A percentile compares a stretch with the other conserved stretches of the same genome.
Evolutionary conservation across 1,140 invertebrate species (phyloP).

Genomic region (Zaprionus vittiger): DNA sequence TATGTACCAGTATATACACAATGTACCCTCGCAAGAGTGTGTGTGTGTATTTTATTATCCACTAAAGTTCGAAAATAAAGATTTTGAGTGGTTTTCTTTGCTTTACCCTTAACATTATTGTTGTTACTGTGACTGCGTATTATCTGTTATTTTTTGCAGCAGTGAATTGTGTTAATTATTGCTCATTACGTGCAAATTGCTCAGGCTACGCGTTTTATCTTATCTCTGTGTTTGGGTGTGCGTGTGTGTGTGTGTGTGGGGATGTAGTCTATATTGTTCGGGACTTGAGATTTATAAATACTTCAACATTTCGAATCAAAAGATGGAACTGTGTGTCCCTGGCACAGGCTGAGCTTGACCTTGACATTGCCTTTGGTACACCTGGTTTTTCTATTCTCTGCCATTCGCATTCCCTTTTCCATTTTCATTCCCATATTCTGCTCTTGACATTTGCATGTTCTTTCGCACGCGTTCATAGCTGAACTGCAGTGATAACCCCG

Average conservation of each 20-base stretch:
- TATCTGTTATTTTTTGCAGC: slow-evolving; percentile 34
- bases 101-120: slow-evolving; percentile 37
- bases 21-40: background rate
- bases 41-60: slow-evolving; percentile 28
- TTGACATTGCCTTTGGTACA: slow-evolving; percentile 69
- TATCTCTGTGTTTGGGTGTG: slow-evolving; percentile 35
- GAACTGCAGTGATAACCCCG: slow-evolving; percentile 63
- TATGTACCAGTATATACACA: background rate
- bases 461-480: slow-evolving; percentile 34
- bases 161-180: slow-evolving; percentile 59
- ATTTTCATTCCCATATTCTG: slow-evolving; percentile 13
- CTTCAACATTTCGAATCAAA: background rate
- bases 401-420: background rate
- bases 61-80: slow-evolving; percentile 30
- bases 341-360: slow-evolving; percentile 45
- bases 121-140: slow-evolving; percentile 24
- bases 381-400: slow-evolving; percentile 50
- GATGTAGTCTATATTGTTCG: slow-evolving; percentile 40
- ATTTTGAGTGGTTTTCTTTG: slow-evolving; percentile 27
- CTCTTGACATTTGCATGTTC: slow-evolving; percentile 56
- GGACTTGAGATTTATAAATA: slow-evolving; percentile 35
- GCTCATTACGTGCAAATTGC: slow-evolving; percentile 58
- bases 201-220: slow-evolving; percentile 47
- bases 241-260: slow-evolving; percentile 11
- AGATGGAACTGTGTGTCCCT: slow-evolving; percentile 2